Base-by-base conservation (phyloP, 2,888 invertebrate species). In the Acronicta aceris region DNA sequence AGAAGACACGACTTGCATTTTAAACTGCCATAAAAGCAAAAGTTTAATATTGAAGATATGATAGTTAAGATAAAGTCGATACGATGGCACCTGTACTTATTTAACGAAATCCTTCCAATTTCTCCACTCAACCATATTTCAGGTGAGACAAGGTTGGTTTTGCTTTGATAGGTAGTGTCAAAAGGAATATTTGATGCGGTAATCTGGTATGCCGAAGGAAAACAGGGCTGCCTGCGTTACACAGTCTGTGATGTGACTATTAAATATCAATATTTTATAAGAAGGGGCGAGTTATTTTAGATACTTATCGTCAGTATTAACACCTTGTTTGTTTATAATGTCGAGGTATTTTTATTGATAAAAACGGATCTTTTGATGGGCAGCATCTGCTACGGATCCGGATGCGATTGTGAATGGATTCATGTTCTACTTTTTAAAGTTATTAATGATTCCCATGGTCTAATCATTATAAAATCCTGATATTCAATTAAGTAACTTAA, bases 231-330 rank as follows among this genome's bases (percentile, higher is more conserved):
- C 92, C 88, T 88, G 88, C 86, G 83, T 93, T 93, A 93, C 93
- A 87, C 91, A 71, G 83, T 79, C 82, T 88, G 85, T 88, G 89
- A 87, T 85, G 86, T 81, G 89, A 90, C 92, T 91, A 91, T 92
- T 90, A 92, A 92, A 90, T 89, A 92, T 92, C 91, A 91, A 94
- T 94, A 94, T 92, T 91, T 93, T 91, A 92, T 89, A 88, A 85
- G 79, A 83, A 81, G 82, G 88, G 89, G 86, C 78, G 83, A 88
- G 85, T 81, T 87, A 86, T 87, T 89, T 83, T 78, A 63, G 93
- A 94, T 94, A 69, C 79, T 84, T 91, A 93, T 94, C 94, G 78
- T 70, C 68, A 71, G 81, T 86, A 89, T 92, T 91, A 94, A 94
- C 94, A 92, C 94, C 93, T 93, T 93, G 93, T 94, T 92, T 91